These are phyloP conservation scores for Phalanger gymnotis DNA, from an alignment of 2,797 vertebrate species.

Conservation along the genomic window DNA sequence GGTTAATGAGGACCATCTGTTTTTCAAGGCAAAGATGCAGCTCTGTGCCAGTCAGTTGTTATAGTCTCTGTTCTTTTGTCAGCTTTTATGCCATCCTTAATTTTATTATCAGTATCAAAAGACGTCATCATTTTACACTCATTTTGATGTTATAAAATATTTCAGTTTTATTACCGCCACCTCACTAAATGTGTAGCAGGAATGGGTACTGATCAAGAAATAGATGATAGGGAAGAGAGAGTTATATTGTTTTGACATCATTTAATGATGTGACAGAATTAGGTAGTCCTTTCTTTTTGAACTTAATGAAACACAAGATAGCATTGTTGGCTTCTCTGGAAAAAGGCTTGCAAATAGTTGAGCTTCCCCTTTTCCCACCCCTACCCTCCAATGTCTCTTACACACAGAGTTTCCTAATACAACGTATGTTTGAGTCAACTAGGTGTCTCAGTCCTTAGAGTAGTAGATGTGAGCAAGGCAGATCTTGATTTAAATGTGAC, in stretches of 20 bases:
- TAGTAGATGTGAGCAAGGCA: not conserved
- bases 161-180: not conserved
- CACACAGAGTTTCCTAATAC: not conserved
- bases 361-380: not conserved
- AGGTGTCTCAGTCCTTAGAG: not conserved
- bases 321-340: not conserved
- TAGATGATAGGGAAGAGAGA: not conserved
- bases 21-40: slow-evolving; percentile 22
- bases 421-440: not conserved
- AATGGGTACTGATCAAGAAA: not conserved
- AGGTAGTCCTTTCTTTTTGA: slow-evolving; percentile 22
- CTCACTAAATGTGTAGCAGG: not conserved
- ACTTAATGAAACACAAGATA: slow-evolving; percentile 16
- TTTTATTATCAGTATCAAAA: slow-evolving; percentile 21
- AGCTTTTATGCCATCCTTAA: slow-evolving; percentile 51
- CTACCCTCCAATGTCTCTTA: not conserved
- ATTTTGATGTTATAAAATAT: slow-evolving; percentile 56
- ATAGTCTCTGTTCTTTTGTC: slow-evolving; percentile 41
- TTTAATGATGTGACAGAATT: slow-evolving; percentile 19
- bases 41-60: slow-evolving; percentile 57
- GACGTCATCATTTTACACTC: slow-evolving; percentile 44
- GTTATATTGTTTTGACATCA: slow-evolving; percentile 7
- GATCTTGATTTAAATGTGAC: not conserved
- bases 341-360: not conserved
- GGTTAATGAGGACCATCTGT: slow-evolving; percentile 69